phyloP scores from a whole-genome alignment of 2,113 vertebrate species.

The Cyprinodon tularosa region DNA sequence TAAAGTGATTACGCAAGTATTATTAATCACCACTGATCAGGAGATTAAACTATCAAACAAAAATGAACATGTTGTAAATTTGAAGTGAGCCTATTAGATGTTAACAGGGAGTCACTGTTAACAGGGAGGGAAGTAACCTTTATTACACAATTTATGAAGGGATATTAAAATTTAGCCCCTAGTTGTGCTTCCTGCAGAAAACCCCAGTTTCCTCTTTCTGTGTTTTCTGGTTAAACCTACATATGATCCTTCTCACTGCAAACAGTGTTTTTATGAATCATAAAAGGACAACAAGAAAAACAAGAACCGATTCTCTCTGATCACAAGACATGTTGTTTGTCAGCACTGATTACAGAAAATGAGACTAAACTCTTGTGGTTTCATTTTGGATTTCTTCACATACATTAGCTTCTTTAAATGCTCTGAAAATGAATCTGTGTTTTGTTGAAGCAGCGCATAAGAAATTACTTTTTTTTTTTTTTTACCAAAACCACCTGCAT shows the following conservation, averaged over 20 bases:
- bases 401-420: not conserved
- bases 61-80: slow-evolving; percentile 31
- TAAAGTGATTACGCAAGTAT: not conserved
- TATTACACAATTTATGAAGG: slow-evolving; percentile 9
- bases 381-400: not conserved
- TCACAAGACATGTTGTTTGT: not conserved
- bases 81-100: not conserved
- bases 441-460: not conserved
- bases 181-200: slow-evolving; percentile 18
- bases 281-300: not conserved
- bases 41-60: not conserved
- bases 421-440: not conserved
- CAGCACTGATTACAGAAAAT: not conserved
- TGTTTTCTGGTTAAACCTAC: slow-evolving; percentile 2
- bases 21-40: not conserved
- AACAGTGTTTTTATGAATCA: not conserved
- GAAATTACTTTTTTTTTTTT: not conserved
- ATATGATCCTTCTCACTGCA: not conserved
- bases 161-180: slow-evolving; percentile 22
- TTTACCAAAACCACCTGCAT: not conserved
- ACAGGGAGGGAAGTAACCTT: slow-evolving; percentile 11
- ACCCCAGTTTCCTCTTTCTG: slow-evolving; percentile 27
- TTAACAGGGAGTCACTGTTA: slow-evolving; percentile 12
- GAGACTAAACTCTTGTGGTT: not conserved
- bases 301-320: slow-evolving; percentile 2